A percentile compares a stretch with the other conserved stretches of the same genome.
phyloP scores from a whole-genome alignment of 2,113 vertebrate genomes.

The Trogon surrucura region DNA sequence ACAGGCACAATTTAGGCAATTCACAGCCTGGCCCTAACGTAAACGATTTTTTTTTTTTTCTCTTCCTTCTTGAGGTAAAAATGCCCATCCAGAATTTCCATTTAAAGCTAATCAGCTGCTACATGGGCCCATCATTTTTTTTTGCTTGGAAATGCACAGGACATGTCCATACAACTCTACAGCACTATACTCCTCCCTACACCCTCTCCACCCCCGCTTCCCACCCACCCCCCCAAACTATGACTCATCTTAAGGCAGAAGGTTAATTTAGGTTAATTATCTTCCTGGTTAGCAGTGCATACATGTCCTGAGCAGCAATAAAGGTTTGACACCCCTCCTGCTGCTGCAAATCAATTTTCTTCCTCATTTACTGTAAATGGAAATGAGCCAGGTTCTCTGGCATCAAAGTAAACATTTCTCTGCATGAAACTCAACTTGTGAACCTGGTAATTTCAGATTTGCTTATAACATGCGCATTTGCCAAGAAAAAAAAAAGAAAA shows the following conservation, averaged over 20 bases:
- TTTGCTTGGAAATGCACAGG: conserved; percentile 29
- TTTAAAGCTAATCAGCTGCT: conserved; percentile 26
- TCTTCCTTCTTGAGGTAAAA: neutral
- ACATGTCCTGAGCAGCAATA: conserved; percentile 69
- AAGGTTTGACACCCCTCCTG: conserved; percentile 68
- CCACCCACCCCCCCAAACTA: conserved; percentile 27
- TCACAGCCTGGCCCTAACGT: neutral
- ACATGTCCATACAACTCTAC: conserved; percentile 37
- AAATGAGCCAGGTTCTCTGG: conserved; percentile 62
- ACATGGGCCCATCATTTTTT: neutral
- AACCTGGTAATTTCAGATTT: conserved; percentile 75
- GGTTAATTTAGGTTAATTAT: conserved; percentile 79
- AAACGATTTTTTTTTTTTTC: neutral
- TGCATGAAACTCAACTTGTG: conserved; percentile 74
- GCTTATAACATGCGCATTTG: conserved; percentile 50
- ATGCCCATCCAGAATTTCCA: conserved; percentile 17
- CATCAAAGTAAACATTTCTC: conserved; percentile 73
- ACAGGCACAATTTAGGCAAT: neutral
- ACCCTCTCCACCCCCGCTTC: conserved; percentile 49
- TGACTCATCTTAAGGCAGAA: conserved; percentile 71
- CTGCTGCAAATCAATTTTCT: conserved; percentile 75
- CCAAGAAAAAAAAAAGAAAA: conserved; percentile 9
- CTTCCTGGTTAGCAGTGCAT: conserved; percentile 72
- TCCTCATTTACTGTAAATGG: conserved; percentile 74
- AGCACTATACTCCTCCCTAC: conserved; percentile 40